These are phyloP conservation scores for Drosophila neotestacea DNA, from an alignment of 2,888 invertebrate species.

Conservation along the genomic window DNA sequence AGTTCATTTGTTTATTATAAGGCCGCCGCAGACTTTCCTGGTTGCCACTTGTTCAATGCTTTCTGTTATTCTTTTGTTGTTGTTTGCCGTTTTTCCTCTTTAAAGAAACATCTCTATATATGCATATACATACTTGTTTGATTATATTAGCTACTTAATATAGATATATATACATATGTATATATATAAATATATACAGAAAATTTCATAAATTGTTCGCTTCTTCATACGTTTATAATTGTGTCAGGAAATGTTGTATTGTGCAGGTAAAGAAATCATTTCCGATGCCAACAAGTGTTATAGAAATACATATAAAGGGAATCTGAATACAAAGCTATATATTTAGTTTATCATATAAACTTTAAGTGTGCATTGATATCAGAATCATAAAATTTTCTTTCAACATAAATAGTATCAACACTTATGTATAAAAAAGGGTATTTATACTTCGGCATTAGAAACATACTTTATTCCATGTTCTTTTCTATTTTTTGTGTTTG, in stretches of 20 bases:
- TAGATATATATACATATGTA: conserved; percentile 38
- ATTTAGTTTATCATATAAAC: not conserved
- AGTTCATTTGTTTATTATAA: conserved; percentile 77
- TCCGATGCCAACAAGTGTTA: conserved; percentile 3
- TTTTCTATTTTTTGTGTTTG: conserved; percentile 32
- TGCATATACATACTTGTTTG: conserved; percentile 1
- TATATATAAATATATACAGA: conserved; percentile 24
- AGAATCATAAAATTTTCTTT: not conserved
- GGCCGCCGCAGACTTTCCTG: conserved; percentile 69
- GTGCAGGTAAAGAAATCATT: not conserved
- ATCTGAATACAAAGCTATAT: not conserved
- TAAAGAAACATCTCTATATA: conserved; percentile 8
- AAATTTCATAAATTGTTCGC: conserved; percentile 24
- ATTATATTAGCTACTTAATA: conserved; percentile 53
- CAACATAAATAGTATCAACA: not conserved
- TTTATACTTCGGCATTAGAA: not conserved
- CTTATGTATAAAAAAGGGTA: conserved; percentile 13
- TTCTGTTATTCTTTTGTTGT: conserved; percentile 15
- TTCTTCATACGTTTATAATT: not conserved
- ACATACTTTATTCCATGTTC: not conserved
- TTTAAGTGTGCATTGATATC: not conserved
- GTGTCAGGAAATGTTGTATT: conserved; percentile 2
- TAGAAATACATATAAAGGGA: not conserved
- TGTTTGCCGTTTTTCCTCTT: conserved; percentile 38
- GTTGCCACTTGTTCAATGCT: conserved; percentile 69